A percentile compares a stretch with the other conserved stretches of the same genome.
These are phyloP conservation scores for Saccostrea echinata DNA, from an alignment of 1,140 invertebrate genomes.

Conservation along the genomic window DNA sequence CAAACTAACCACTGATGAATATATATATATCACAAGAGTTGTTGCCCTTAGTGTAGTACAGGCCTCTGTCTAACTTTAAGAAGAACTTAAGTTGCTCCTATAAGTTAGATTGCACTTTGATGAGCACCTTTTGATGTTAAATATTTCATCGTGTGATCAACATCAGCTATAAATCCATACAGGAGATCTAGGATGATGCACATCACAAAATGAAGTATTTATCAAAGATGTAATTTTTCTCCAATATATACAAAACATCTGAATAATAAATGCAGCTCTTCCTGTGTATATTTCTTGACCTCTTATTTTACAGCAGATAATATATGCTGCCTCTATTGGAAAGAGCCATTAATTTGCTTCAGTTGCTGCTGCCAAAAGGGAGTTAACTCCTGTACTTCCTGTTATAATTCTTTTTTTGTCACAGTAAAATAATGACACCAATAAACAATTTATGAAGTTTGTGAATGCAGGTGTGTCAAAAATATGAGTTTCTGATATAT, in stretches of 20 bases:
- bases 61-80: slow-evolving; percentile 11
- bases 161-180: neutral
- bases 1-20: slow-evolving; percentile 24
- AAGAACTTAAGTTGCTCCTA: neutral
- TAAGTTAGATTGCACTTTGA: slow-evolving; percentile 19
- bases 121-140: slow-evolving; percentile 22
- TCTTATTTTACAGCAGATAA: slow-evolving; percentile 23
- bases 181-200: neutral
- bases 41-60: slow-evolving; percentile 35
- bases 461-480: slow-evolving; percentile 4
- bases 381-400: slow-evolving; percentile 27
- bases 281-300: neutral
- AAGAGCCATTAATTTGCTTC: slow-evolving; percentile 24
- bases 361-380: slow-evolving; percentile 29
- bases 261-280: slow-evolving; percentile 18
- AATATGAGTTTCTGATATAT: neutral
- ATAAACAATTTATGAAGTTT: neutral
- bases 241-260: slow-evolving; percentile 30
- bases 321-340: slow-evolving; percentile 31
- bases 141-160: neutral
- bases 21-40: slow-evolving; percentile 34
- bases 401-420: slow-evolving; percentile 1
- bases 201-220: slow-evolving; percentile 8
- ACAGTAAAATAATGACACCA: slow-evolving; percentile 14
- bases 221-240: slow-evolving; percentile 33